Percentiles rank a stretch among this genome's conserved stretches.
Conservation (phyloP, 2,797 vertebrate species). For the Gymnodraco acuticeps region DNA sequence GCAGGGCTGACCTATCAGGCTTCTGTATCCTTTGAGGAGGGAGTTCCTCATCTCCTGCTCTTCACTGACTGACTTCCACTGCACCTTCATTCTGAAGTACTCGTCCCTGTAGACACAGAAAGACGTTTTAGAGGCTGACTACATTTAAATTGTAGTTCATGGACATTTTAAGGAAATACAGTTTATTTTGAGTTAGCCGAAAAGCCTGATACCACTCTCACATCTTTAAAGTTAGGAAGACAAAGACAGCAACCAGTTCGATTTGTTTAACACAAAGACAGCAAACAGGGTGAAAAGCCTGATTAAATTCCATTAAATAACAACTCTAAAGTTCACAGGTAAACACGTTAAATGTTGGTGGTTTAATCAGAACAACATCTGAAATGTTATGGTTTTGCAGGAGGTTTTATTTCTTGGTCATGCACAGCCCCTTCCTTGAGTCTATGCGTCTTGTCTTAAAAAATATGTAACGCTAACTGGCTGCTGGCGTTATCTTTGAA, state of each 20-base stretch:
- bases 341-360: not conserved
- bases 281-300: no score
- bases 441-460: no score
- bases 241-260: no score
- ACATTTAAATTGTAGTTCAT: not conserved
- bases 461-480: no score
- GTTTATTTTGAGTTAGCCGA: not conserved
- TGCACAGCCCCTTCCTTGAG: no score
- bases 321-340: not conserved
- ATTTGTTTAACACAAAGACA: no score
- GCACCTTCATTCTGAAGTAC: constrained; percentile 95
- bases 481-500: no score
- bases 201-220: not conserved
- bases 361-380: not conserved
- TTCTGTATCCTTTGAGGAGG: constrained; percentile 90
- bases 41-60: constrained; percentile 95
- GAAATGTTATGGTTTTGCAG: not conserved
- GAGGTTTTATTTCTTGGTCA: not conserved
- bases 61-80: constrained; percentile 94
- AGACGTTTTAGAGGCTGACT: not conserved
- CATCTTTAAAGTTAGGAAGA: not conserved
- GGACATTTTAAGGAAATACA: not conserved
- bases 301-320: not conserved
- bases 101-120: constrained; percentile 84
- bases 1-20: constrained; percentile 88